A percentile compares a stretch with the other conserved stretches of the same genome.
These are phyloP conservation scores for Achroia grisella DNA, from an alignment of 1,140 invertebrate species.

Conservation along the genomic window DNA sequence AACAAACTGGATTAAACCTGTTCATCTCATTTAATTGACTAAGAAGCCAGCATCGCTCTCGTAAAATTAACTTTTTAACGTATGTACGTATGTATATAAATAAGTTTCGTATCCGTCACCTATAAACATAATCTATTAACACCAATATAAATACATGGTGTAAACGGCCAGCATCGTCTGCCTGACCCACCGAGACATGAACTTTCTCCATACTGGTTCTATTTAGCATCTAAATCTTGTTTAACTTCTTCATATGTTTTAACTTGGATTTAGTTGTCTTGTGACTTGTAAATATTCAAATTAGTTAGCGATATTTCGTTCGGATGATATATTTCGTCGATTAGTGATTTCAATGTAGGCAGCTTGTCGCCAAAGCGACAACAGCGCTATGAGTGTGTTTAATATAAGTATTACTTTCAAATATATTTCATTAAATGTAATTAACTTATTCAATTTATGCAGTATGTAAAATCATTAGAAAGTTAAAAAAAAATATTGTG, in stretches of 20 bases:
- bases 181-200: slow-evolving; percentile 13
- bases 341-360: no score
- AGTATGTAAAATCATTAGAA: no score
- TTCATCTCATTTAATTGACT: no score
- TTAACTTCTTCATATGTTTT: neutral
- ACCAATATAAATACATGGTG: slow-evolving; percentile 23
- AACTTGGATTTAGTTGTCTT: neutral
- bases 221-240: slow-evolving; percentile 8
- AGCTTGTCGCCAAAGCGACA: no score
- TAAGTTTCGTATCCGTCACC: slow-evolving; percentile 9
- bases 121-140: slow-evolving; percentile 54
- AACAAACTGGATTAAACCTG: no score
- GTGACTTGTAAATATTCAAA: neutral
- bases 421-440: no score
- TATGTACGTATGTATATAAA: slow-evolving; percentile 1
- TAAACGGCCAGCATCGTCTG: slow-evolving; percentile 8
- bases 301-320: neutral
- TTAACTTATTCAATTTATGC: no score
- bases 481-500: no score
- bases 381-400: no score
- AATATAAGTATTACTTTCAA: no score
- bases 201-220: slow-evolving; percentile 25
- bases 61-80: slow-evolving; percentile 5
- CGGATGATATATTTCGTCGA: no score
- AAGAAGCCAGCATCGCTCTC: neutral